Conservation (phyloP, 2,113 vertebrate species). For the Pseudopipra pipra region DNA sequence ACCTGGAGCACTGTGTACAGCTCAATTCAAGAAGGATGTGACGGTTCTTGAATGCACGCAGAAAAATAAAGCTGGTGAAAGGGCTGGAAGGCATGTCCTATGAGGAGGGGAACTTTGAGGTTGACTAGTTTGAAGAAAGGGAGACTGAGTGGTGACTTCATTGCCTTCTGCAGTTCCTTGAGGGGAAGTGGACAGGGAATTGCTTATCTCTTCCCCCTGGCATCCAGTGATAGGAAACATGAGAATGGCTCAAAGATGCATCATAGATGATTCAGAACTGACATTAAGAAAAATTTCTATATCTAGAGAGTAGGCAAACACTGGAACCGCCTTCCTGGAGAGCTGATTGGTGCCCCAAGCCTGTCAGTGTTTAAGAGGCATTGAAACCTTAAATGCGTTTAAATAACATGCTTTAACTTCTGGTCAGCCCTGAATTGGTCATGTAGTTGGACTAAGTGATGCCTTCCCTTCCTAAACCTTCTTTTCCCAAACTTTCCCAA, state of each 20-base stretch:
- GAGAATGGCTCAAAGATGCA: neutral
- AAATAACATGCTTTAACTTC: neutral
- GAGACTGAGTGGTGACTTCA: neutral
- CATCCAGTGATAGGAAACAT: neutral
- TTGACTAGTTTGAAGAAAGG: neutral
- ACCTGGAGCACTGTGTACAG: neutral
- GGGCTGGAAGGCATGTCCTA: neutral
- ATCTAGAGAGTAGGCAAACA: neutral
- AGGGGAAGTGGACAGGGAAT: neutral
- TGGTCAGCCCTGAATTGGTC: neutral
- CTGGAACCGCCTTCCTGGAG: neutral
- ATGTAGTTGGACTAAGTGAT: neutral
- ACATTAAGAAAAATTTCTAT: neutral
- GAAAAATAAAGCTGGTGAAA: neutral
- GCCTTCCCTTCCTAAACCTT: neutral
- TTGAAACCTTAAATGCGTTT: neutral
- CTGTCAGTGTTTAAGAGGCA: neutral
- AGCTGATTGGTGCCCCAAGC: neutral
- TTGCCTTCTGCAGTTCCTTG: neutral
- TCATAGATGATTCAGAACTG: neutral
- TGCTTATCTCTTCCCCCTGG: neutral
- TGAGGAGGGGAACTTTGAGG: too few species aligned
- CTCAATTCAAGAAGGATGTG: neutral
- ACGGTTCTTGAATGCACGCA: too few species aligned
- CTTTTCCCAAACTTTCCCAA: too few species aligned